Base-by-base conservation (phyloP, 2,888 invertebrate genomes). In the Pelosia muscerda region DNA sequence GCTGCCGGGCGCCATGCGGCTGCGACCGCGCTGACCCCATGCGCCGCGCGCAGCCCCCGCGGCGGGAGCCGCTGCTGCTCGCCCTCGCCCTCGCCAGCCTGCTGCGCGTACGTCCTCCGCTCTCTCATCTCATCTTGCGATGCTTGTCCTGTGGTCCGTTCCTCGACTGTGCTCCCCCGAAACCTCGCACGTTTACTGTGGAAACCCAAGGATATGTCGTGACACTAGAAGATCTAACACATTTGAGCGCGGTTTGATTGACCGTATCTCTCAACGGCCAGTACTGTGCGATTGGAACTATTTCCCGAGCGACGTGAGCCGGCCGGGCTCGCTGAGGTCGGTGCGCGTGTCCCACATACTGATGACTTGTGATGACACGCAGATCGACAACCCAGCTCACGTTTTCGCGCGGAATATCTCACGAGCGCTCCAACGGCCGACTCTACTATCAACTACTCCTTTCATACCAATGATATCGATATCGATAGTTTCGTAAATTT, bases 51-150 rank as follows among this genome's bases (percentile, higher is more conserved):
- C 88, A 86, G 87, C 88, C 86, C 85, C 87, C 88, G 90, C 93
- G 88, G 91, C 92, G 88, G 90, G 81, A 85, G 86, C 86, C 89
- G 88, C 90, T 89, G 89, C 89, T 88, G 90, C 90, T 89, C 89
- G 88, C 88, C 86, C 87, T 90, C 85, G 91, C 92, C 91, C 90
- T 91, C 90, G 92, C 90, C 91, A 87, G 87, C 87, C 84, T 88
- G 86, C 87, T 91, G 85, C 90, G 85, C 83, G 93, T 93, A 92
- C 87, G 92, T 90, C 25, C 61, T 23, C 63, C 54, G 56, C 22
- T 59, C 63, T 66, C 62, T 28, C 68, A 42, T 60, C 26, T 58
- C 25, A 10, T 10, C 31, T 53, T n/a, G 22, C 8, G 3, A 15
- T 15, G 38, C 38, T 38, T 15, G 38, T 38, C 53, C 34, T 19